phyloP scores from a whole-genome alignment of 2,797 vertebrate species.

The Trachops cirrhosus region DNA sequence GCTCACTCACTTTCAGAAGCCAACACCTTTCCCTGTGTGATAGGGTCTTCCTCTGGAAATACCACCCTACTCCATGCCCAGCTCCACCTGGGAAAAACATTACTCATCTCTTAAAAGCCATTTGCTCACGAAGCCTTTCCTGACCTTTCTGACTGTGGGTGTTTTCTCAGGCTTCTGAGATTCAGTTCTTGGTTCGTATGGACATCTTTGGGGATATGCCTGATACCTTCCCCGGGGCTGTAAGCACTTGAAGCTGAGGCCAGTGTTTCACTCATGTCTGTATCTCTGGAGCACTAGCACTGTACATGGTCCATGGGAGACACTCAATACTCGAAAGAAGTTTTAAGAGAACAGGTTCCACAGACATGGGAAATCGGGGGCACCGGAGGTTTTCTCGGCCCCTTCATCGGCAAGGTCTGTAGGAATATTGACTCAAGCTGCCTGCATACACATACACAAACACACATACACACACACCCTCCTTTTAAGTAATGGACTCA shows the following conservation, averaged over 20 bases:
- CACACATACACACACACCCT: background rate
- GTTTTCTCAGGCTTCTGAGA: background rate
- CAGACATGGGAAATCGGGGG: background rate
- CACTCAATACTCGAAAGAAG: background rate
- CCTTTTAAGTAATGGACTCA: background rate
- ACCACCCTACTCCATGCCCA: background rate
- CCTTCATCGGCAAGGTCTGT: background rate
- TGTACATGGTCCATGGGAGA: background rate
- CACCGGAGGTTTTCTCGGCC: background rate
- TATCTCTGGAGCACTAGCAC: background rate
- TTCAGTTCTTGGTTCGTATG: background rate
- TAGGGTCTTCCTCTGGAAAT: background rate
- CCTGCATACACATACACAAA: background rate
- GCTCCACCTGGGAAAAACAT: background rate
- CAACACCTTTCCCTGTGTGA: background rate
- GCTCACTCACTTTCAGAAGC: background rate
- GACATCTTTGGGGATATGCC: background rate
- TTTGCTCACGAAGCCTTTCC: background rate
- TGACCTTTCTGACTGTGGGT: background rate
- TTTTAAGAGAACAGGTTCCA: background rate
- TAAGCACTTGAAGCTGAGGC: background rate
- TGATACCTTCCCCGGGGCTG: background rate
- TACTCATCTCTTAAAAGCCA: background rate
- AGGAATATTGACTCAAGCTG: background rate
- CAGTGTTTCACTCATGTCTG: background rate